Conservation (phyloP, 2,113 vertebrate genomes). For the Zosterops hypoxanthus region DNA sequence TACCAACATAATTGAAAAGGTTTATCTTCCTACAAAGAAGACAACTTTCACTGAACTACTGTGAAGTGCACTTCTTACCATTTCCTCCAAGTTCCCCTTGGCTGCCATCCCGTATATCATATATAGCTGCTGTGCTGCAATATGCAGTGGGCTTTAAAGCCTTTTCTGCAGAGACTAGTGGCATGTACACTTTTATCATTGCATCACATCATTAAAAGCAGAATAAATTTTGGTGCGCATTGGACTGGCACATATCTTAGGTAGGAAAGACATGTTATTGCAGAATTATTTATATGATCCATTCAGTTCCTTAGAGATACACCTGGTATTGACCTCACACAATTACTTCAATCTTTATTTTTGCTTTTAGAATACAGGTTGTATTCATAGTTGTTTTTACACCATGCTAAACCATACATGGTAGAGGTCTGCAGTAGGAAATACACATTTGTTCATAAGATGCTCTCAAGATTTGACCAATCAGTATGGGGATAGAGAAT, state of each 20-base stretch:
- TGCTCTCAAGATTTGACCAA: background rate
- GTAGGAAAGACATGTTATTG: background rate
- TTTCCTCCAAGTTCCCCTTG: background rate
- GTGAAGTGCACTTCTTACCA: background rate
- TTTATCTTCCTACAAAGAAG: constrained; percentile 39
- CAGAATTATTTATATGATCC: background rate
- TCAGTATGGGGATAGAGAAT: background rate
- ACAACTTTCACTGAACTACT: background rate
- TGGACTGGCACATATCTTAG: background rate
- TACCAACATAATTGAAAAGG: constrained; percentile 44
- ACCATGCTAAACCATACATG: background rate
- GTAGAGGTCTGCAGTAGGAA: background rate
- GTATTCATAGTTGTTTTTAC: background rate
- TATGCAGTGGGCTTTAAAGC: background rate
- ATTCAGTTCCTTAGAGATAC: background rate
- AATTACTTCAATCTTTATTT: background rate
- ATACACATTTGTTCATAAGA: background rate
- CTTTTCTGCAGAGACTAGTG: background rate
- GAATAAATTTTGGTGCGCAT: background rate
- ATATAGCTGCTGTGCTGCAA: background rate
- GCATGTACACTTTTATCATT: background rate
- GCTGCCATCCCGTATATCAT: background rate
- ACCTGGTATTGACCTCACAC: background rate
- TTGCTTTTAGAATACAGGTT: background rate
- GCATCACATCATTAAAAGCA: background rate